Conservation (phyloP, 2,888 invertebrate genomes). For the Operophtera brumata region DNA sequence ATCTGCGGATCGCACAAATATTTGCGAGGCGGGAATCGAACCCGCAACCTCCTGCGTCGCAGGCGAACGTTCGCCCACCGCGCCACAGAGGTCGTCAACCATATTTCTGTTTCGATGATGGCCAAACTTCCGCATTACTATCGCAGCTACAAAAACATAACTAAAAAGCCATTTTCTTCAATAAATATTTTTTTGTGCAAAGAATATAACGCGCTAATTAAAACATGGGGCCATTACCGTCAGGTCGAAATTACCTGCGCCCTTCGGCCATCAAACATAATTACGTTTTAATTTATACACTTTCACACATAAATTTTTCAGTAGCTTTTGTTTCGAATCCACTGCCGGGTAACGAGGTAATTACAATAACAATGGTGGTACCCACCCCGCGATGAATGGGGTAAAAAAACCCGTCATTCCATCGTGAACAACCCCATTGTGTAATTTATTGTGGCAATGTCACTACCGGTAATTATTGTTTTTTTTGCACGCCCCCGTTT, state of each 20-base stretch:
- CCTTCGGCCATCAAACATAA: slow-evolving; percentile 34
- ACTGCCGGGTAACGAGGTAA: slow-evolving; percentile 60
- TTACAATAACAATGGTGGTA: slow-evolving; percentile 63
- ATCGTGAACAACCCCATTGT: slow-evolving; percentile 51
- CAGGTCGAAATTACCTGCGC: slow-evolving; percentile 26
- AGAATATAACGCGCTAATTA: slow-evolving; percentile 30
- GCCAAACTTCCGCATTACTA: too few species aligned
- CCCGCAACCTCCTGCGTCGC: too few species aligned
- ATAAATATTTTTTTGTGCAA: slow-evolving; percentile 27
- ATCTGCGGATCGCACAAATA: too few species aligned
- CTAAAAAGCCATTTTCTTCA: slow-evolving; percentile 9
- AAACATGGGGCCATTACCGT: slow-evolving; percentile 29
- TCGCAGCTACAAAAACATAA: too few species aligned
- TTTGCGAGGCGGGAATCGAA: too few species aligned
- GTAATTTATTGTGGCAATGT: slow-evolving; percentile 55
- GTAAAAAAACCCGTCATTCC: slow-evolving; percentile 45
- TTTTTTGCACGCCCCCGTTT: slow-evolving; percentile 35
- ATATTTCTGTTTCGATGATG: too few species aligned
- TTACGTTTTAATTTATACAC: slow-evolving; percentile 38
- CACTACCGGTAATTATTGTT: slow-evolving; percentile 43
- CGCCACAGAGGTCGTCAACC: too few species aligned
- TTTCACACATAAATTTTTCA: slow-evolving; percentile 36
- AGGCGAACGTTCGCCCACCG: too few species aligned
- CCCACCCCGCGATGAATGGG: slow-evolving; percentile 46
- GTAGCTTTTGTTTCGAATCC: slow-evolving; percentile 36